Base-by-base conservation (phyloP, 2,888 invertebrate species). In the Oxycera nigricornis region DNA sequence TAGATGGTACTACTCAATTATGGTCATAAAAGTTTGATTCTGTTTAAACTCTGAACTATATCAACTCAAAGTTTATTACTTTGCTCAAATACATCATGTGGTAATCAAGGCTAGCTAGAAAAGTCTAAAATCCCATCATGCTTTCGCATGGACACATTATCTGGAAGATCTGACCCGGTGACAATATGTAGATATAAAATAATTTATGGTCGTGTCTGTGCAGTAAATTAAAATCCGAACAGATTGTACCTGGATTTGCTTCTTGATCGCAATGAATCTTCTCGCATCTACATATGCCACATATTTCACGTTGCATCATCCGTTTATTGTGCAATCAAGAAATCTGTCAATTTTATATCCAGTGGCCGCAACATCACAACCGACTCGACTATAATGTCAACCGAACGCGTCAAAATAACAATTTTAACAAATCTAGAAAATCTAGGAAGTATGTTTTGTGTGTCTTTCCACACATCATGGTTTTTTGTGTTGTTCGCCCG, bases 331-430 rank as follows among this genome's bases (percentile, higher is more conserved):
- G 20, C 65, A 65, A 65, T 65, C 65, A 17, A 11, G 20, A 24
- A 65, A 65, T 65, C 41, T 39, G 65, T 65, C 65, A 65, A 65
- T 24, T 65, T 24, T 39, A 46, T 46, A 61, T 7, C n/a, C 61
- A 61, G 31, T 31, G 61, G 61, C 30, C 61, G 31, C 61, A 30
- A 61, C n/a, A 26, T 61, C 30, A 61, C 31, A 61, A 61, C 61
- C n/a, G 20, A 57, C 14, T 22, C 30, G 31, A n/a, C 30, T 17
- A 14, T 20, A 61, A 61, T 31, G 31, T 20, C 61, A 26, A 31
- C 31, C 31, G 20, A 61, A 31, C 2, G 61, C 28, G 31, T 61
- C n/a, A 24, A 31, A 9, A 30, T 24, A 4, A 20, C 22, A 55
- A 31, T 17, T 26, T 30, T 17, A 61, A 61, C 61, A 61, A 61